Base-by-base conservation (phyloP, 1,140 invertebrate species). In the Bombus ignitus region DNA sequence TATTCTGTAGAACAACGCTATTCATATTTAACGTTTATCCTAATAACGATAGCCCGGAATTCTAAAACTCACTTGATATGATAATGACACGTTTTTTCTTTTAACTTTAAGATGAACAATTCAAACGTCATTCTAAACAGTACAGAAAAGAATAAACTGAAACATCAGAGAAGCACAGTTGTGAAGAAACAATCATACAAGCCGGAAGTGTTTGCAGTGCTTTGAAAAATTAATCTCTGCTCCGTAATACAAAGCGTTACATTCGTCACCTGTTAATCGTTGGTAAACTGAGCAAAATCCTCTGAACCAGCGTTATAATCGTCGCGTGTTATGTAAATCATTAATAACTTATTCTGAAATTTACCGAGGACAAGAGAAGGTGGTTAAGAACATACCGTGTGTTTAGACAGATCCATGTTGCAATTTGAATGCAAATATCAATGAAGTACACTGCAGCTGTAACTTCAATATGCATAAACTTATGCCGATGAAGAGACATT, bases 321-420 rank as follows among this genome's bases (percentile, higher is more conserved):
- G 25, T 39, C 68, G 25, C 25, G 13, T 71, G 68, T 71, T 71
- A 71, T 71, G 68, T 32, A 39, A 71, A 71, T 71, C n/a, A 71
- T 71, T 71, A 37, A 22, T 68, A 68, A 37, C 66, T 37, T 37
- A 68, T 68, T 37, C 35, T 18, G 18, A 35, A 68, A 68, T 37
- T 68, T 37, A 35, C 18, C 32, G 9, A 3, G 1, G 18, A n/a
- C 47, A 39, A 68, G 35, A 22, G 66, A 68, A 22, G 66, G 0
- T 68, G 18, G 22, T 22, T 68, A 68, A 68, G 66, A 68, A 68
- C 35, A 68, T 22, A 12, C 35, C 15, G 35, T 25, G 35, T 68
- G 35, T 68, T 68, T 68, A 68, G 18, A 37, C 66, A 37, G 35
- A 37, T 37, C 66, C 35, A 25, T 18, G 35, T 8, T 10, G 35